Evolutionary conservation across 30 jellyfish, hydroid and myxozoan genomes (phyloP).

Genomic region (Chrysaora quinquecirrha): DNA sequence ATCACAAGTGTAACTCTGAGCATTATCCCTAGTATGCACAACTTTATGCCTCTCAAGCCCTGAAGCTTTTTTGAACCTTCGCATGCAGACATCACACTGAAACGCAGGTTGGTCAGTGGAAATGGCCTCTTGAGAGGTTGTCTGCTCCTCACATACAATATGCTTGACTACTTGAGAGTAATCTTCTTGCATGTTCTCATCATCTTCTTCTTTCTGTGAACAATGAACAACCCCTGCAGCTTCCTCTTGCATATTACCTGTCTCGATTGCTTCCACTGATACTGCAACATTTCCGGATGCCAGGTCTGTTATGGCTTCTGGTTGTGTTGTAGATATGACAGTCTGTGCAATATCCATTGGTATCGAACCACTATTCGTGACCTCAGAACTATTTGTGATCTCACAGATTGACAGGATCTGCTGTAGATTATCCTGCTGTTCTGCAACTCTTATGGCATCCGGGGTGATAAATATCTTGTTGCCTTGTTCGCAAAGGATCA

Average conservation of each 20-base stretch:
- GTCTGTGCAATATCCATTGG: background rate
- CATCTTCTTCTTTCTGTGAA: background rate
- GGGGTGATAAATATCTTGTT: slow-evolving; percentile 65
- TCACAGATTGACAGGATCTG: slow-evolving; percentile 50
- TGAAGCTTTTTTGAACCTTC: slow-evolving; percentile 24
- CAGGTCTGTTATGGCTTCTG: no score
- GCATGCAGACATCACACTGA: slow-evolving; percentile 42
- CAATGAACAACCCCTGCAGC: background rate
- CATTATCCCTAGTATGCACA: slow-evolving; percentile 36
- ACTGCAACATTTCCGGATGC: background rate
- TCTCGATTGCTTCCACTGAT: background rate
- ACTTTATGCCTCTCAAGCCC: slow-evolving; percentile 64
- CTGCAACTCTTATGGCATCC: slow-evolving; percentile 47
- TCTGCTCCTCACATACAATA: background rate
- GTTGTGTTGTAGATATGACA: background rate
- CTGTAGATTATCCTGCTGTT: slow-evolving; percentile 43
- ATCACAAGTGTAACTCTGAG: slow-evolving; percentile 45
- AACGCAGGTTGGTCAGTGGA: background rate
- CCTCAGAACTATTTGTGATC: background rate
- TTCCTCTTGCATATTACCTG: background rate
- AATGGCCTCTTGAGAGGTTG: background rate
- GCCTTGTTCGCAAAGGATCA: slow-evolving; percentile 69
- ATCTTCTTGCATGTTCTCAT: background rate
- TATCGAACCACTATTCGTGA: background rate
- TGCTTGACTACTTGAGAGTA: background rate